Evolutionary conservation across 2,888 invertebrate species (phyloP).

Genomic region (Prenolepis imparis): DNA sequence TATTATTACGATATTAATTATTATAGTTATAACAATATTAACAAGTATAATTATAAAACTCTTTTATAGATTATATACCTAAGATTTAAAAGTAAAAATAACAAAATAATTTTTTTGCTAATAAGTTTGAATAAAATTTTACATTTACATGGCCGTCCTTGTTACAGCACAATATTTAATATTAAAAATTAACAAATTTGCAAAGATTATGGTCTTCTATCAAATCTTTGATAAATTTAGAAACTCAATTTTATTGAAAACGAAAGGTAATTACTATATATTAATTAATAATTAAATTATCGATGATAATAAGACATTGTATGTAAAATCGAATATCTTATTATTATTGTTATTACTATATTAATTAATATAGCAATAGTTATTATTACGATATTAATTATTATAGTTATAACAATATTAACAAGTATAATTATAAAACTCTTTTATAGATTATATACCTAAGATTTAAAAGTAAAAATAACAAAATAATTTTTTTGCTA

Average conservation of each 20-base stretch:
- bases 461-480: not conserved
- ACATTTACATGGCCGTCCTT: not conserved
- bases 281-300: no score
- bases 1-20: no score
- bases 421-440: no score
- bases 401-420: no score
- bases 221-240: not conserved
- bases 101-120: not conserved
- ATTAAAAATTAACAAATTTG: not conserved
- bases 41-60: no score
- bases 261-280: no score
- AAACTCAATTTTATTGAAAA: not conserved
- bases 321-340: no score
- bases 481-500: not conserved
- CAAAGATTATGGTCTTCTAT: not conserved
- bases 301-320: no score
- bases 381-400: no score
- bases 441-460: not conserved
- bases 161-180: not conserved
- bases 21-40: no score
- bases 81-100: not conserved
- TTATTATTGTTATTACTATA: no score
- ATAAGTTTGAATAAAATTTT: not conserved
- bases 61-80: not conserved
- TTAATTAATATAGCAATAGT: no score